phyloP scores from a whole-genome alignment of 2,797 vertebrate species.

The Phylloscopus collybita region DNA sequence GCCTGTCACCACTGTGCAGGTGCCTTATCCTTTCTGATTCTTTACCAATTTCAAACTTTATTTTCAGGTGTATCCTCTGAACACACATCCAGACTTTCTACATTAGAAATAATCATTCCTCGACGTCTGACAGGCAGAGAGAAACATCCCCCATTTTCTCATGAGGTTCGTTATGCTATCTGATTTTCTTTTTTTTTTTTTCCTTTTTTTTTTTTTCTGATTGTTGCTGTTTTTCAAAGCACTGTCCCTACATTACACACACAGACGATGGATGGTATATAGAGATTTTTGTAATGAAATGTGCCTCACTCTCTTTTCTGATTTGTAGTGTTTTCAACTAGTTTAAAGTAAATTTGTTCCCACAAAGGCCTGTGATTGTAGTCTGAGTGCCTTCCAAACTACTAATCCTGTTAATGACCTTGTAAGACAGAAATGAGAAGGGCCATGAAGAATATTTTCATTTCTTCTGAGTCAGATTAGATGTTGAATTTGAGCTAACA shows the following conservation, averaged over 20 bases:
- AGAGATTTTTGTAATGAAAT: not conserved
- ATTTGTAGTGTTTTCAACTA: not conserved
- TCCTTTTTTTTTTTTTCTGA: not conserved
- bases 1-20: not conserved
- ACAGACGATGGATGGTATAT: no score
- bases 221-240: not conserved
- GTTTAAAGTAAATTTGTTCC: not conserved
- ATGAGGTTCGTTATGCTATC: conserved; percentile 46
- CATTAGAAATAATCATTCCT: conserved; percentile 66
- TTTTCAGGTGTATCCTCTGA: conserved; percentile 42
- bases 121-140: not conserved
- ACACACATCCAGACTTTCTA: conserved; percentile 2
- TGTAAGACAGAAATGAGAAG: not conserved
- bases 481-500: not conserved
- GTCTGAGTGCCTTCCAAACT: not conserved
- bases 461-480: not conserved
- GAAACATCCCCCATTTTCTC: not conserved
- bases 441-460: not conserved
- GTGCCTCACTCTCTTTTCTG: not conserved
- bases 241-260: not conserved
- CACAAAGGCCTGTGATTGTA: not conserved
- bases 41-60: not conserved
- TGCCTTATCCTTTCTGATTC: not conserved
- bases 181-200: not conserved
- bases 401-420: not conserved